Base-by-base conservation (phyloP, 1,140 invertebrate species). In the Drosophila elegans region DNA sequence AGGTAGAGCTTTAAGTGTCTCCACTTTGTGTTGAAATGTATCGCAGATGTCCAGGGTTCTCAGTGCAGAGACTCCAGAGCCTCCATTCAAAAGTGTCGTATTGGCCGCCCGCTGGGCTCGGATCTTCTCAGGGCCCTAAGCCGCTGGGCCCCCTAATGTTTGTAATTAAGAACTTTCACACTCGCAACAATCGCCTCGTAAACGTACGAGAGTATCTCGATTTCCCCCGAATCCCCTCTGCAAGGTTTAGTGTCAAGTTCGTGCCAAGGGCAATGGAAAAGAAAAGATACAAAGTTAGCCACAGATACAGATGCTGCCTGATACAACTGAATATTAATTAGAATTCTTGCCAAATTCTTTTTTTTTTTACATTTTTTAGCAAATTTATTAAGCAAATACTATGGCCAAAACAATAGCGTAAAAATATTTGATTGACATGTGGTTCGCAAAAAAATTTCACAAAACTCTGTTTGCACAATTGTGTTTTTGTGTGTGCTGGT, bases 91-190 rank as follows among this genome's bases (percentile, higher is more conserved):
- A 88, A 88, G 84, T 88, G 84, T 89, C 84, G 64, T 89, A 80
- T 84, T 84, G 85, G 59, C 75, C 84, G 71, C 83, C 81, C 71
- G 84, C 85, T 90, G 85, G 76, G 85, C 59, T 66, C 74, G 83
- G 81, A 81, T 80, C 68, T 72, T 72, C 68, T 72, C 64, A 57
- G 68, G 53, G 84, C 84, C 84, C 84, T 89, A 88, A 88, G 83
- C 80, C 84, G 79, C 74, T 80, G 74, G 86, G 75, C 90, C 90
- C 86, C 90, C 90, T 91, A 91, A 91, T 90, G 90, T 90, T 91
- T 85, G 79, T 86, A 89, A 91, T 89, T 91, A 91, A 90, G 83
- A 91, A 91, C 86, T 91, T 91, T 91, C 90, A 91, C 90, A 91
- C 90, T 91, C 90, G 83, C 80, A 89, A 89, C 86, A 91, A 91